Base-by-base conservation (phyloP, 2,797 vertebrate species). In the Serranus cabrilla region DNA sequence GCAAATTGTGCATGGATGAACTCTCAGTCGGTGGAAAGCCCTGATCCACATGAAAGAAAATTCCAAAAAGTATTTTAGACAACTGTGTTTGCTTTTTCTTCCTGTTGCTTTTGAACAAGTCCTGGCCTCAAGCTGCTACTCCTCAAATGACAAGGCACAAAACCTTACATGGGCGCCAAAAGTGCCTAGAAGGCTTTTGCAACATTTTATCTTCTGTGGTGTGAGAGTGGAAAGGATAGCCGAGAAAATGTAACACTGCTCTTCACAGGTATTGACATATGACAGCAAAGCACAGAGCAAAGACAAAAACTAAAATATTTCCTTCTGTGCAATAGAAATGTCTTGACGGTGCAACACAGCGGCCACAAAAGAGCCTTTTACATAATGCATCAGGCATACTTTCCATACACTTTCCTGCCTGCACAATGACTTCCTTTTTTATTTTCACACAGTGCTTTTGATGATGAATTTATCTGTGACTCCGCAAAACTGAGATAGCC, bases 401-500 rank as follows among this genome's bases (percentile, higher is more conserved):
- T 37, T 56, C 5, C 18, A 82, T 40, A 49, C 49, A 68, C n/a
- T 50, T 59, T 71, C 39, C 60, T 40, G 7, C 23, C 37, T 10
- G 21, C 57, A 34, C 31, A 51, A 17, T 82, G 71, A 27, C 39
- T 59, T 25, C 57, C 10, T 27, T 12, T 64, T 65, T 54, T 18
- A 9, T 47, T 75, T 76, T 45, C 13, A 70, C 17, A 42, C 62
- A 68, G 1, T 39, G 3, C 58, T 66, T 82, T 74, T 73, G 17
- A 56, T 59, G 34, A 80, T 49, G 21, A 80, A 82, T 78, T 57
- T 66, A 74, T 76, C 31, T 3, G 25, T 59, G 55, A 63, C 45
- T 31, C 49, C 73, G 78, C 65, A 80, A 31, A 66, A 50, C 55
- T 69, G 49, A 80, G 74, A 63, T 37, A 81, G 60, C 59, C 76